phyloP scores from a whole-genome alignment of 1,140 invertebrate species.

The Oscheius sp. region DNA sequence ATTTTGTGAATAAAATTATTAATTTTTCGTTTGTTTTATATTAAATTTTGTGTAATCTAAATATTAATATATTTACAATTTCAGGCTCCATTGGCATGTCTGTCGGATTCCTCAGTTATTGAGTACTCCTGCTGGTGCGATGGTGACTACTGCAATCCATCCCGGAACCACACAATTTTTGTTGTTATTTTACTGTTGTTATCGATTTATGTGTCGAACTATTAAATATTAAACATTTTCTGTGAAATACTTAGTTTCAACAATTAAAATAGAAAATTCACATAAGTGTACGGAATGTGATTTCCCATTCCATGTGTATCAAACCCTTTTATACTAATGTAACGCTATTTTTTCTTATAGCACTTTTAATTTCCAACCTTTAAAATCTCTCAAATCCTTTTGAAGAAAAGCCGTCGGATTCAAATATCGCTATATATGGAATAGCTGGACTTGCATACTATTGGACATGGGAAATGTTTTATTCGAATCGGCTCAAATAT shows the following conservation, averaged over 20 bases:
- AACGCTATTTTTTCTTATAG: not conserved
- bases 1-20: not conserved
- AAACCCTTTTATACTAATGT: no score
- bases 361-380: not conserved
- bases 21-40: not conserved
- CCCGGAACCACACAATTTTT: not conserved
- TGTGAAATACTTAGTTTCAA: no score
- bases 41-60: not conserved
- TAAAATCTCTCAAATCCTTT: not conserved
- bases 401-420: no score
- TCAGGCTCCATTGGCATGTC: conserved; percentile 13
- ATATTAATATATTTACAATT: conserved; percentile 1
- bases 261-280: no score
- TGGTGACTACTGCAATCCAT: conserved; percentile 16
- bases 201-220: not conserved
- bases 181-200: not conserved
- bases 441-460: no score
- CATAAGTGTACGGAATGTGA: no score
- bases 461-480: no score
- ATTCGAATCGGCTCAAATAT: no score
- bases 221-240: no score
- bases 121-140: conserved; percentile 31
- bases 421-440: no score
- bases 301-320: no score
- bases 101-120: conserved; percentile 18